These are phyloP conservation scores for Pholis gunnellus DNA, from an alignment of 2,113 vertebrate genomes.

Conservation along the genomic window DNA sequence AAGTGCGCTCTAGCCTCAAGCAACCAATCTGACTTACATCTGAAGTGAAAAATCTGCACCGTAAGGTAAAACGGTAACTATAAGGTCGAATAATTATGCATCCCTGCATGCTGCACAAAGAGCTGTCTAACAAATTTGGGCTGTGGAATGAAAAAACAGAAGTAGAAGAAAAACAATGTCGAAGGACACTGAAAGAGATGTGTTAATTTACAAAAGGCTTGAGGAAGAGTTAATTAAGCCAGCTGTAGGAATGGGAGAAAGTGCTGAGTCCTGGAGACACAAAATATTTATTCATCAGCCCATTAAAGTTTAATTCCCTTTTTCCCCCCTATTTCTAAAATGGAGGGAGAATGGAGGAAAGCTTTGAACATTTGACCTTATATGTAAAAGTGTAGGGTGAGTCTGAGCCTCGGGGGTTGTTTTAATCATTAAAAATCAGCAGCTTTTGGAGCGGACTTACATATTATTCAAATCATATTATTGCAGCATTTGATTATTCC, in stretches of 20 bases:
- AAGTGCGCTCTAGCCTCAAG: slow-evolving; percentile 55
- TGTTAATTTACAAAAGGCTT: slow-evolving; percentile 80
- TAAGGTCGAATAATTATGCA: slow-evolving; percentile 71
- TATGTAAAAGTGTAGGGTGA: slow-evolving; percentile 79
- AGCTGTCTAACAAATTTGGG: slow-evolving; percentile 61
- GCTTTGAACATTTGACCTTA: slow-evolving; percentile 83
- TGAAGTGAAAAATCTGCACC: slow-evolving; percentile 59
- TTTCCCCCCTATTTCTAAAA: slow-evolving; percentile 61
- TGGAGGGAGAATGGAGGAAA: slow-evolving; percentile 62
- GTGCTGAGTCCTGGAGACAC: slow-evolving; percentile 81
- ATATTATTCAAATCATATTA: slow-evolving; percentile 53
- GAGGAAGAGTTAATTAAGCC: slow-evolving; percentile 81
- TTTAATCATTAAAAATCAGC: slow-evolving; percentile 73
- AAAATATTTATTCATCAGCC: slow-evolving; percentile 85
- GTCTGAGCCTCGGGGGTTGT: slow-evolving; percentile 69
- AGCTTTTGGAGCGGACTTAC: slow-evolving; percentile 19
- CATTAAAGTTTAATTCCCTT: slow-evolving; percentile 82
- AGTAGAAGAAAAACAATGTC: slow-evolving; percentile 45
- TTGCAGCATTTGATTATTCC: slow-evolving; percentile 32
- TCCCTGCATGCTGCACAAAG: slow-evolving; percentile 42
- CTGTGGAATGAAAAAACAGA: not conserved
- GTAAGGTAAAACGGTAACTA: slow-evolving; percentile 73
- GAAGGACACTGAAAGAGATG: slow-evolving; percentile 73
- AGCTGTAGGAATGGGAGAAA: slow-evolving; percentile 73
- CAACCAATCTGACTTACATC: slow-evolving; percentile 54